These are phyloP conservation scores for Oceanodroma tethys DNA, from an alignment of 2,113 vertebrate species.

Conservation along the genomic window DNA sequence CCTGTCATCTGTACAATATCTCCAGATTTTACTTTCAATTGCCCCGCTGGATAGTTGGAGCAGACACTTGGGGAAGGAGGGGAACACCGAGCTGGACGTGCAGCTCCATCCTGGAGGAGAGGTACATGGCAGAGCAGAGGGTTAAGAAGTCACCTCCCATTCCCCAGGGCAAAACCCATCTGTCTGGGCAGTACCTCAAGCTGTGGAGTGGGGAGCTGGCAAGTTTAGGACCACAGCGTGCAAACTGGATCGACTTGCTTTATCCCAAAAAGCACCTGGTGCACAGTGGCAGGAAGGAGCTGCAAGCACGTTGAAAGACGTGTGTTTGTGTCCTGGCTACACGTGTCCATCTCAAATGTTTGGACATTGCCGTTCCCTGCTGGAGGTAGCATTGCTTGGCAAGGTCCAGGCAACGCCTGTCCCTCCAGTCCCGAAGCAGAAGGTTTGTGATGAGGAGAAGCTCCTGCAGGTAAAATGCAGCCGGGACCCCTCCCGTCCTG, in stretches of 20 bases:
- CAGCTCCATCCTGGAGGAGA: background rate
- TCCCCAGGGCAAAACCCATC: background rate
- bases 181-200: background rate
- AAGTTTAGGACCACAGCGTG: background rate
- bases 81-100: background rate
- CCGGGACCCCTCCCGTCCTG: background rate
- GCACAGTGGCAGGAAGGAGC: background rate
- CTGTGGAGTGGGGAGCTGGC: background rate
- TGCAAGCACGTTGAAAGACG: background rate
- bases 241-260: background rate
- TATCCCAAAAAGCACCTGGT: background rate
- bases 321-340: background rate
- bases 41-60: background rate
- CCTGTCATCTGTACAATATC: background rate
- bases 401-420: background rate
- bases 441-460: background rate
- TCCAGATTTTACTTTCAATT: background rate
- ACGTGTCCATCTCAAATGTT: background rate
- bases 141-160: background rate
- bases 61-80: background rate
- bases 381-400: background rate
- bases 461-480: background rate
- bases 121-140: background rate
- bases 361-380: fast-evolving
- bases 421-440: too few species aligned